A percentile compares a stretch with the other conserved stretches of the same genome.
Evolutionary conservation across 2,888 invertebrate species (phyloP).

Genomic region (Caenorhabditis angaria): DNA sequence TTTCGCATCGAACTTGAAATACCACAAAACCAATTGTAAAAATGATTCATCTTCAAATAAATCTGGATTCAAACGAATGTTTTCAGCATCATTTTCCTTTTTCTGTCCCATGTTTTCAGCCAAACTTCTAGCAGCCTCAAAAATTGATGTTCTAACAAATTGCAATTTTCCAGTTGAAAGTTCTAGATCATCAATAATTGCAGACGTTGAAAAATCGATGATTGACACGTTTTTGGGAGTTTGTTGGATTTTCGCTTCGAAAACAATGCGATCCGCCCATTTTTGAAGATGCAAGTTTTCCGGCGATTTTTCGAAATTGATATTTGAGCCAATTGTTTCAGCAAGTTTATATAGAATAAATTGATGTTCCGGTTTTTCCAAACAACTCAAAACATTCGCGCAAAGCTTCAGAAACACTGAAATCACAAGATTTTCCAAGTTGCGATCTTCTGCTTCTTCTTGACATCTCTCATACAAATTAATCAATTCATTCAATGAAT

Average conservation of each 20-base stretch:
- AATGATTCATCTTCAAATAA: not conserved
- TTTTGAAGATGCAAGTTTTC: constrained; percentile 14
- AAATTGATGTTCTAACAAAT: constrained; percentile 27
- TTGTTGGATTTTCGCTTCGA: constrained; percentile 10
- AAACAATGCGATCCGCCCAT: constrained; percentile 34
- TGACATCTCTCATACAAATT: no score
- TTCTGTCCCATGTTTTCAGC: not conserved
- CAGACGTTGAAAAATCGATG: constrained; percentile 12
- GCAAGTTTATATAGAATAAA: not conserved
- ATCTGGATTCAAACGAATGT: not conserved
- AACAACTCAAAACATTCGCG: constrained; percentile 20
- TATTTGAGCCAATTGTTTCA: not conserved
- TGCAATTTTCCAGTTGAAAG: constrained; percentile 25
- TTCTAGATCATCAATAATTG: constrained; percentile 32
- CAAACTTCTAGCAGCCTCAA: constrained; percentile 17
- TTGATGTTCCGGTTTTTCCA: constrained; percentile 13
- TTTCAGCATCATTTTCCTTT: not conserved
- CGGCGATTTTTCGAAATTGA: constrained; percentile 8
- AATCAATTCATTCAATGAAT: constrained; percentile 35
- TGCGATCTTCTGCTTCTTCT: constrained; percentile 18
- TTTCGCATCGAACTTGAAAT: not conserved
- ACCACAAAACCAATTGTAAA: not conserved
- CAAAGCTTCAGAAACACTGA: constrained; percentile 29
- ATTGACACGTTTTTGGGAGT: constrained; percentile 8
- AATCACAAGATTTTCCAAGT: constrained; percentile 18